Evolutionary conservation across 2,888 invertebrate genomes (phyloP).

Genomic region (Calameuta filiformis): DNA sequence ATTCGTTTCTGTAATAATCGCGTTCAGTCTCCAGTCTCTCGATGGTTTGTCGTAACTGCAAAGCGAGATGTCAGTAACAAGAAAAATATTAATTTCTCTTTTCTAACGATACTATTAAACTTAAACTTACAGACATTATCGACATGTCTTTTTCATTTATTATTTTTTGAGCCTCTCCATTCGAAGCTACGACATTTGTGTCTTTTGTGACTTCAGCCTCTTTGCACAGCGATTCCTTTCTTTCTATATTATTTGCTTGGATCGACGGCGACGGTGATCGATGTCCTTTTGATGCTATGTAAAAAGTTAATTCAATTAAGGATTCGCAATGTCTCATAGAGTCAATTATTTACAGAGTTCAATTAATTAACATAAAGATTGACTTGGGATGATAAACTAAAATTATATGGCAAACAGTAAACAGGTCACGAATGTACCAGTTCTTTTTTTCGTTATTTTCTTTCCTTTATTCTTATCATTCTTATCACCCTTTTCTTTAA

Average conservation of each 20-base stretch:
- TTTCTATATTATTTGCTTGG: slow-evolving; percentile 24
- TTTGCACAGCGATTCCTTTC: slow-evolving; percentile 9
- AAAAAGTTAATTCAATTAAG: not conserved
- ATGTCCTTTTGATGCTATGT: slow-evolving; percentile 23
- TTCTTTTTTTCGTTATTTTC: slow-evolving; percentile 32
- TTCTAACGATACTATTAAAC: not conserved
- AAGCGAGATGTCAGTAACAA: not conserved
- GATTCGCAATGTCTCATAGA: not conserved
- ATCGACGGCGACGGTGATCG: slow-evolving; percentile 27
- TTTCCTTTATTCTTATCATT: slow-evolving; percentile 45
- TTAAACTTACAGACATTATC: slow-evolving; percentile 38
- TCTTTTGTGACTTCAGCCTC: slow-evolving; percentile 34
- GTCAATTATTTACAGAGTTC: not conserved
- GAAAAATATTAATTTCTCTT: not conserved
- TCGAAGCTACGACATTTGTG: slow-evolving; percentile 20
- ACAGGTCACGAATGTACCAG: slow-evolving; percentile 30
- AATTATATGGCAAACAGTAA: not conserved
- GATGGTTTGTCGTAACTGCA: slow-evolving; percentile 51
- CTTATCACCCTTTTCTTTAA: slow-evolving; percentile 39
- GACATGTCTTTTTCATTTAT: slow-evolving; percentile 38
- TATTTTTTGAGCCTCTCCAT: slow-evolving; percentile 14
- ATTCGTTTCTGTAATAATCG: slow-evolving; percentile 69
- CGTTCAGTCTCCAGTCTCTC: slow-evolving; percentile 65
- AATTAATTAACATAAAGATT: not conserved
- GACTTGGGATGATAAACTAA: not conserved